Percentiles rank a stretch among this genome's conserved stretches.
These are phyloP conservation scores for Agelaius phoeniceus DNA, from an alignment of 2,113 vertebrate genomes.

Conservation along the genomic window DNA sequence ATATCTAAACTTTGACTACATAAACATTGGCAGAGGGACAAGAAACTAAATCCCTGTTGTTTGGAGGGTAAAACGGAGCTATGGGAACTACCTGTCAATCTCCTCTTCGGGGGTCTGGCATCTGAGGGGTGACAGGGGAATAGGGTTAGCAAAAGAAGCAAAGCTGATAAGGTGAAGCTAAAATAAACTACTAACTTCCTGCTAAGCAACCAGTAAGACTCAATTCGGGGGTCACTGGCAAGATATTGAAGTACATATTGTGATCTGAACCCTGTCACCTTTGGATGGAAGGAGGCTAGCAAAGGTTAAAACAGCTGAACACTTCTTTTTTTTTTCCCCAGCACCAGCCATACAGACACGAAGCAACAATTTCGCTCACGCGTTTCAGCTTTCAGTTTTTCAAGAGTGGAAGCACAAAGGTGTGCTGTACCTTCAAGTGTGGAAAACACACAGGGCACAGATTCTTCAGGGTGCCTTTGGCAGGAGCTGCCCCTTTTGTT, in stretches of 20 bases:
- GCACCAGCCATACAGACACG: conserved; percentile 40
- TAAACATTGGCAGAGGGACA: conserved; percentile 95
- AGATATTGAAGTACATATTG: conserved; percentile 89
- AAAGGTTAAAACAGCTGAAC: conserved; percentile 96
- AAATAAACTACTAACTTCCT: conserved; percentile 88
- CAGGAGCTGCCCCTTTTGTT: not conserved
- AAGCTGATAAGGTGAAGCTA: conserved; percentile 92
- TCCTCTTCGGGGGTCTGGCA: conserved; percentile 88
- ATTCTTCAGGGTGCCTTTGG: not conserved
- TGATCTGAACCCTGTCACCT: conserved; percentile 94
- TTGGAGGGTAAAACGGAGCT: conserved; percentile 82
- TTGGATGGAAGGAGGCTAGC: conserved; percentile 87
- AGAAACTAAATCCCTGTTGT: conserved; percentile 90
- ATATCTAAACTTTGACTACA: conserved; percentile 90
- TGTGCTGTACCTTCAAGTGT: not conserved
- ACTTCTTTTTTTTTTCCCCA: conserved; percentile 56
- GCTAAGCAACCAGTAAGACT: conserved; percentile 87
- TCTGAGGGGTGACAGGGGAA: conserved; percentile 89
- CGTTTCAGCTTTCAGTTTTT: conserved; percentile 28
- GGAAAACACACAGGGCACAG: not conserved
- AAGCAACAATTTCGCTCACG: not conserved
- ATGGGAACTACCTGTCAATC: conserved; percentile 89
- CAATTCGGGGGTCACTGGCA: conserved; percentile 90
- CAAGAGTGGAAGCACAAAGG: not conserved
- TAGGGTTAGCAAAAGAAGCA: conserved; percentile 84